phyloP scores from a whole-genome alignment of 2,888 invertebrate genomes.

The Amphipyra tragopoginis region DNA sequence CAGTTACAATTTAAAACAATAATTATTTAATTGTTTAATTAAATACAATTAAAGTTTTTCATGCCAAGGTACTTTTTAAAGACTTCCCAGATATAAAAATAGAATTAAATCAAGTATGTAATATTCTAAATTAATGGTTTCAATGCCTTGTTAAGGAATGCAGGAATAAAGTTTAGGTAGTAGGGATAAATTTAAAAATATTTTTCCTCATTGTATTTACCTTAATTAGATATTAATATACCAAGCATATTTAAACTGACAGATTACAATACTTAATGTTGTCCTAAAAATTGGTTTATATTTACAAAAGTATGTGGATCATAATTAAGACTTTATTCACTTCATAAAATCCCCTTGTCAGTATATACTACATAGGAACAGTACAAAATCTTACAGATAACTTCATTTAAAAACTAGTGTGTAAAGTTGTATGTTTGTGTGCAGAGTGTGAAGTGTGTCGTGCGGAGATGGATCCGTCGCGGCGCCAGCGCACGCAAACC shows the following conservation, averaged over 20 bases:
- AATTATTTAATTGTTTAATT: constrained; percentile 14
- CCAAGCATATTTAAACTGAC: background rate
- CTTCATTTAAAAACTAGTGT: too few relatives aligned
- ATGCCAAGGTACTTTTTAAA: background rate
- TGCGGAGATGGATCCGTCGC: constrained; percentile 86
- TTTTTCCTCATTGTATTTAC: constrained; percentile 14
- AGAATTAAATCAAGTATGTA: too few relatives aligned
- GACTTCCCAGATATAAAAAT: too few relatives aligned
- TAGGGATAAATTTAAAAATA: constrained; percentile 7
- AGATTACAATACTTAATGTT: background rate
- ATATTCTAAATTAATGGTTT: too few relatives aligned
- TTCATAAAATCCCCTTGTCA: too few relatives aligned
- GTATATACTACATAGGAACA: too few relatives aligned
- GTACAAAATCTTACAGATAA: too few relatives aligned
- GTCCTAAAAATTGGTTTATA: background rate
- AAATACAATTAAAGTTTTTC: background rate
- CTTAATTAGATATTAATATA: background rate
- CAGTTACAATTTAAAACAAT: constrained; percentile 24
- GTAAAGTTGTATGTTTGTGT: constrained; percentile 23
- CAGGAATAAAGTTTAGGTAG: too few relatives aligned
- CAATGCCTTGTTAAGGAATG: too few relatives aligned
- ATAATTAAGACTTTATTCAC: too few relatives aligned
- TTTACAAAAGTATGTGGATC: too few relatives aligned
- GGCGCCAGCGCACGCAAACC: constrained; percentile 94
- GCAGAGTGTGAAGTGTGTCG: constrained; percentile 68